Conservation (phyloP, 2,113 vertebrate genomes). For the Phoxinus phoxinus region DNA sequence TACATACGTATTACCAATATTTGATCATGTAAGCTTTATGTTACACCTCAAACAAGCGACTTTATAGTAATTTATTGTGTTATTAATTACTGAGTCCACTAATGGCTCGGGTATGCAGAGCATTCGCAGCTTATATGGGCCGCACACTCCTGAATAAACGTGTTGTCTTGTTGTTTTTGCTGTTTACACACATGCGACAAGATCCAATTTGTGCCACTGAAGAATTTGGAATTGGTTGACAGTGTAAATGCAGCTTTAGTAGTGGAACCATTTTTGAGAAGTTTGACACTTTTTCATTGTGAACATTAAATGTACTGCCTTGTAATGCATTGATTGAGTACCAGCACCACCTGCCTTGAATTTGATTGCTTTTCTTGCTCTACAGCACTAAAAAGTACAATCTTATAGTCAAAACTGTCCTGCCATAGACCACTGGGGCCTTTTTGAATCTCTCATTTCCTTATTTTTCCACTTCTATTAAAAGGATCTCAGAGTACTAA, state of each 20-base stretch:
- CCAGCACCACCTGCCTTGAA: constrained; percentile 17
- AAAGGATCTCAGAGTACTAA: constrained; percentile 21
- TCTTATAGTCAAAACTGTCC: constrained; percentile 15
- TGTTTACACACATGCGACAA: neutral
- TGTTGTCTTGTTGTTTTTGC: neutral
- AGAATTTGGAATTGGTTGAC: neutral
- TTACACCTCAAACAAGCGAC: too few relatives aligned
- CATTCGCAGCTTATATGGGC: too few relatives aligned
- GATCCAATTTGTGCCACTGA: neutral
- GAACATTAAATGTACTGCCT: constrained; percentile 12
- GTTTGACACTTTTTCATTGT: constrained; percentile 16
- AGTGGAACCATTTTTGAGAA: constrained; percentile 21
- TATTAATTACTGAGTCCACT: too few relatives aligned
- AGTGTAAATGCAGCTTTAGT: neutral
- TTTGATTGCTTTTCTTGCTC: constrained; percentile 2
- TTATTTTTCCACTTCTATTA: constrained; percentile 17
- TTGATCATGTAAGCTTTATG: too few relatives aligned
- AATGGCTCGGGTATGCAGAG: too few relatives aligned
- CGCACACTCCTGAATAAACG: too few relatives aligned
- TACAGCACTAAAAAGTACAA: neutral
- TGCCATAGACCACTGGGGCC: neutral
- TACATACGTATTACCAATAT: too few relatives aligned
- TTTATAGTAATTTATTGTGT: too few relatives aligned
- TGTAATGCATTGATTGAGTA: constrained; percentile 4
- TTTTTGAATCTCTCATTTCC: neutral